Evolutionary conservation across 2,113 vertebrate species (phyloP).

Genomic region (Pholis gunnellus): DNA sequence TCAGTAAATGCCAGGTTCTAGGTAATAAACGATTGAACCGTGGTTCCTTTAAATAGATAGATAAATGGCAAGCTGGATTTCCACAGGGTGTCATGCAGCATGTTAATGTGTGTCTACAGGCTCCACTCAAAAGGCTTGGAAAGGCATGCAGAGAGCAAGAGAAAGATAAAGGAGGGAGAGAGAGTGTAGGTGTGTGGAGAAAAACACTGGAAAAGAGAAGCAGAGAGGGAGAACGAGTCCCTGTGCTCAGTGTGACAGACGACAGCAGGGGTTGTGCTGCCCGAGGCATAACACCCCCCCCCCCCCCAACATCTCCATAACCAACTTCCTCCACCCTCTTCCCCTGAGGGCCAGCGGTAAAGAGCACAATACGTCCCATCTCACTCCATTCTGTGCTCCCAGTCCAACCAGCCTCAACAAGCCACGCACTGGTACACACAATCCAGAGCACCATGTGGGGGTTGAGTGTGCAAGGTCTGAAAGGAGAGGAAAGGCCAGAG

Average conservation of each 20-base stretch:
- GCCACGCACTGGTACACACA: conserved; percentile 23
- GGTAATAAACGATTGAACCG: conserved; percentile 60
- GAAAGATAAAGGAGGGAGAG: conserved; percentile 15
- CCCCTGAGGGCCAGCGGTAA: conserved; percentile 61
- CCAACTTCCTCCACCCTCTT: conserved; percentile 36
- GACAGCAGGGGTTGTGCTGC: conserved; percentile 68
- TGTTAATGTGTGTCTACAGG: conserved; percentile 79
- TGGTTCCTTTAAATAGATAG: conserved; percentile 77
- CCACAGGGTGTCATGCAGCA: conserved; percentile 77
- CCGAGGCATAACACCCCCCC: conserved; percentile 49
- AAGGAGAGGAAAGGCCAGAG: conserved; percentile 22
- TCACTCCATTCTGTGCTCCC: conserved; percentile 45
- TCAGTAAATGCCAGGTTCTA: conserved; percentile 71
- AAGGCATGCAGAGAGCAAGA: conserved; percentile 75
- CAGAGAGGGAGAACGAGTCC: conserved; percentile 46
- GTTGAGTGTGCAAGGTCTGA: conserved; percentile 54
- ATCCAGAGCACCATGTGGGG: conserved; percentile 39
- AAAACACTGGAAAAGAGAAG: conserved; percentile 44
- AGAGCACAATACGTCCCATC: conserved; percentile 67
- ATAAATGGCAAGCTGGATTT: conserved; percentile 79
- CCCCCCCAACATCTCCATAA: conserved; percentile 29
- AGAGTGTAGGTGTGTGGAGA: conserved; percentile 18
- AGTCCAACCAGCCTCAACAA: conserved; percentile 34
- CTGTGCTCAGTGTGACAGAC: conserved; percentile 68
- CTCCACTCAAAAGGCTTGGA: conserved; percentile 73